These are phyloP conservation scores for Coronaproctus castanopsis DNA, from an alignment of 2,888 invertebrate species.

Conservation along the genomic window DNA sequence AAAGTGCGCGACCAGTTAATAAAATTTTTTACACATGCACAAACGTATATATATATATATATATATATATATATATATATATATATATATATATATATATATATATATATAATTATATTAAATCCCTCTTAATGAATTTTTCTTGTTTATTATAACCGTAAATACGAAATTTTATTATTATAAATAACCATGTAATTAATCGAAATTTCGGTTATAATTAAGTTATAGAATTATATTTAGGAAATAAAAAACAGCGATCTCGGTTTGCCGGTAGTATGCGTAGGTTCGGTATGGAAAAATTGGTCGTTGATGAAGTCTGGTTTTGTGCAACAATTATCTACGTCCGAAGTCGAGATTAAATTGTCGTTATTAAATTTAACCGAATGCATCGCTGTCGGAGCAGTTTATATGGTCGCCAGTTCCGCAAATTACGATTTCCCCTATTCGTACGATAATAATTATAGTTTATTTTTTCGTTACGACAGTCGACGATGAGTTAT, in stretches of 20 bases:
- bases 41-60: too few species aligned
- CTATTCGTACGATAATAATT: constrained; percentile 36
- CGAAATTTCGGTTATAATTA: too few species aligned
- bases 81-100: too few species aligned
- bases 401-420: constrained; percentile 65
- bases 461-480: constrained; percentile 38
- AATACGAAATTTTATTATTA: too few species aligned
- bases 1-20: too few species aligned
- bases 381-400: constrained; percentile 62
- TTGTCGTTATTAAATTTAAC: constrained; percentile 46
- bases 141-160: too few species aligned
- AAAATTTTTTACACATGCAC: too few species aligned
- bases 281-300: constrained; percentile 88
- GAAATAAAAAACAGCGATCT: constrained; percentile 32
- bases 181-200: too few species aligned
- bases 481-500: not conserved
- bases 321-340: constrained; percentile 34
- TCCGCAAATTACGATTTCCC: constrained; percentile 40
- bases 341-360: constrained; percentile 24
- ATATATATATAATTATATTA: too few species aligned
- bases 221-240: constrained; percentile 26
- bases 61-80: too few species aligned
- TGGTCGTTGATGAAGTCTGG: constrained; percentile 62
- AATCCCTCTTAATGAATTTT: too few species aligned
- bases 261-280: constrained; percentile 62